phyloP scores from a whole-genome alignment of 2,888 invertebrate genomes.

The Morpho deidamia region DNA sequence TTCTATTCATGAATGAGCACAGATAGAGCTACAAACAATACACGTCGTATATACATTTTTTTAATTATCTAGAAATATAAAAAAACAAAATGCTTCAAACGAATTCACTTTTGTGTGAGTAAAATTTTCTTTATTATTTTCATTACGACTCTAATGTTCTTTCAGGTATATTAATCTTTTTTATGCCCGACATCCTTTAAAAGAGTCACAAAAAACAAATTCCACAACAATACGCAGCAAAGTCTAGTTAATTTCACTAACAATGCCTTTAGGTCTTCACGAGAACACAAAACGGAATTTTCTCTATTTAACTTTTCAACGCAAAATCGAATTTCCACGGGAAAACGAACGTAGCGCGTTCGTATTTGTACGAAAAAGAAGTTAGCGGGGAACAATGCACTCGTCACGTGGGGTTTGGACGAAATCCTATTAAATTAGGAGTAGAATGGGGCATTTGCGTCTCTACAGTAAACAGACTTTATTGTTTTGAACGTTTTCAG shows the following conservation, averaged over 20 bases:
- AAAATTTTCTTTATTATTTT: too few relatives aligned
- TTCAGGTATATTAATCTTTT: too few relatives aligned
- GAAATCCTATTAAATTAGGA: conserved; percentile 42
- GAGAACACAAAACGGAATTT: neutral
- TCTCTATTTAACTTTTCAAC: conserved; percentile 21
- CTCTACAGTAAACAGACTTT: conserved; percentile 26
- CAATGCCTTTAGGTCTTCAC: conserved; percentile 6
- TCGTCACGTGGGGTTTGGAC: conserved; percentile 41
- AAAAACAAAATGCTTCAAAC: too few relatives aligned
- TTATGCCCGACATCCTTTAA: too few relatives aligned
- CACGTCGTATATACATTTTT: too few relatives aligned
- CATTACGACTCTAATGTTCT: too few relatives aligned
- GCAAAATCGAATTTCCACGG: conserved; percentile 29
- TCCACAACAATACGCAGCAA: neutral
- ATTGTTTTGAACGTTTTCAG: conserved; percentile 21
- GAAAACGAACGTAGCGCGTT: conserved; percentile 26
- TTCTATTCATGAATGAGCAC: too few relatives aligned
- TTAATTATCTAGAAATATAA: too few relatives aligned
- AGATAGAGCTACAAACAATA: too few relatives aligned
- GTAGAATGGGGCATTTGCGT: conserved; percentile 28
- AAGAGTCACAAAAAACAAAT: too few relatives aligned
- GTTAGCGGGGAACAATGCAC: conserved; percentile 38
- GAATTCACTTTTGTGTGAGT: too few relatives aligned
- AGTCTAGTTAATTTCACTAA: conserved; percentile 5
- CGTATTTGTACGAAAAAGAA: conserved; percentile 26